A percentile compares a stretch with the other conserved stretches of the same genome.
Conservation (phyloP, 2,888 invertebrate genomes). For the Prosopocoilus inquinatus region DNA sequence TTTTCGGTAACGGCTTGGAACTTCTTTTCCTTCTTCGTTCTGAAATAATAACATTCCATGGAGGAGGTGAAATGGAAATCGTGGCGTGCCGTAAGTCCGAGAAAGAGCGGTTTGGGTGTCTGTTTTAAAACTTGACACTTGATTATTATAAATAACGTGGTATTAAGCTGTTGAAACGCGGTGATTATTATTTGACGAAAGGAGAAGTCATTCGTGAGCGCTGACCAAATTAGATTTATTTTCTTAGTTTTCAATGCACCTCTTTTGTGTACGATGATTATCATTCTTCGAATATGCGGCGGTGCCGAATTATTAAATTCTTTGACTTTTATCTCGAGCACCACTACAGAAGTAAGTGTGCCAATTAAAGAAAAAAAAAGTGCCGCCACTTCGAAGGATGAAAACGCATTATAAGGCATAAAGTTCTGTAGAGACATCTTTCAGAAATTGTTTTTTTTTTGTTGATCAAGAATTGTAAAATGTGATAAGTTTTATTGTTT, state of each 20-base stretch:
- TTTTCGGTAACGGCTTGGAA: constrained; percentile 40
- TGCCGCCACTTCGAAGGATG: too few species aligned
- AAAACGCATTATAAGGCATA: too few species aligned
- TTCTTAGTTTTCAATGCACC: constrained; percentile 15
- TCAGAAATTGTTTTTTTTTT: too few species aligned
- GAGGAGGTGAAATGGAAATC: not conserved
- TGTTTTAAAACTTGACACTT: constrained; percentile 41
- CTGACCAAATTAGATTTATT: constrained; percentile 29
- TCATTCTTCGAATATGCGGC: constrained; percentile 17
- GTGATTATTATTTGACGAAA: constrained; percentile 22
- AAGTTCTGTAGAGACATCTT: too few species aligned
- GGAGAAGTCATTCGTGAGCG: constrained; percentile 8
- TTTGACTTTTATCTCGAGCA: too few species aligned
- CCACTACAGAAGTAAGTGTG: too few species aligned
- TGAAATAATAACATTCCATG: constrained; percentile 36
- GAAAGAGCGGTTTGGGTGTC: constrained; percentile 37
- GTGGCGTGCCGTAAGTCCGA: constrained; percentile 24
- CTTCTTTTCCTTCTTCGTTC: constrained; percentile 24
- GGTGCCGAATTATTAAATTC: not conserved
- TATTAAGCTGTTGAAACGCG: constrained; percentile 36
- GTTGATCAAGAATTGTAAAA: too few species aligned
- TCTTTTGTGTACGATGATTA: constrained; percentile 23
- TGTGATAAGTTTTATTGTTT: too few species aligned
- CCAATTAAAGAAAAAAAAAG: too few species aligned
- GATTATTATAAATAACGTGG: constrained; percentile 41